These are phyloP conservation scores for Ennomos quercinarius DNA, from an alignment of 2,888 invertebrate genomes.

Conservation along the genomic window DNA sequence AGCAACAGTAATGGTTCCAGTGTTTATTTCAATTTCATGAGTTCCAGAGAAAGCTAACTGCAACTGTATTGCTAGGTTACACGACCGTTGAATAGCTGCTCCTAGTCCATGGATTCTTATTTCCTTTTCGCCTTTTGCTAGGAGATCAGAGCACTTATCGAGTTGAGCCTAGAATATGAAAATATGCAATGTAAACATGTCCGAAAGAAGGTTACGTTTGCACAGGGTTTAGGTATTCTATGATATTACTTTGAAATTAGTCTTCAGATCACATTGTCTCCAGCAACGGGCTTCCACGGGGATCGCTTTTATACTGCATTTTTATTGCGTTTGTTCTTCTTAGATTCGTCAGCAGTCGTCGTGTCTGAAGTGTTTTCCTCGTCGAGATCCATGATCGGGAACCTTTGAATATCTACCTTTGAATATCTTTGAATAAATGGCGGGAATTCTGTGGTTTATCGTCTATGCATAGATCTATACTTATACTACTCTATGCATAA, in stretches of 20 bases:
- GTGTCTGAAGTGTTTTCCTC: conserved; percentile 68
- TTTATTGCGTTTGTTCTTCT: conserved; percentile 70
- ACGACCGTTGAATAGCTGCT: conserved; percentile 93
- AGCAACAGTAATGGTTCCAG: conserved; percentile 93
- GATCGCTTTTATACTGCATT: conserved; percentile 87
- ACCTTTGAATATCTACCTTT: too few relatives aligned
- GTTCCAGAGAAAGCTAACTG: conserved; percentile 88
- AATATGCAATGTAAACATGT: neutral
- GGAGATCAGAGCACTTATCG: conserved; percentile 91
- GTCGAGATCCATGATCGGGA: conserved; percentile 57
- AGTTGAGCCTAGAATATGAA: conserved; percentile 87
- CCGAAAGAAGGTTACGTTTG: neutral
- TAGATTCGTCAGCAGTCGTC: conserved; percentile 65
- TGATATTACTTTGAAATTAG: conserved; percentile 89
- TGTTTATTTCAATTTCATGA: conserved; percentile 91
- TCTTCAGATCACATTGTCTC: conserved; percentile 92
- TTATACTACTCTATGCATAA: too few relatives aligned
- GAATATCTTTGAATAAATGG: too few relatives aligned
- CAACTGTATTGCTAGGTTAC: conserved; percentile 93
- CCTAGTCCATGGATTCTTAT: conserved; percentile 96
- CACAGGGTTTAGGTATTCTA: conserved; percentile 1
- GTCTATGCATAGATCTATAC: too few relatives aligned
- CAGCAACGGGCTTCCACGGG: conserved; percentile 87
- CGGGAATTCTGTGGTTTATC: too few relatives aligned
- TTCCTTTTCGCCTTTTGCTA: conserved; percentile 90